These are phyloP conservation scores for Acropora tenuis DNA, from an alignment of 64 coral and sea anemone genomes.

Conservation along the genomic window DNA sequence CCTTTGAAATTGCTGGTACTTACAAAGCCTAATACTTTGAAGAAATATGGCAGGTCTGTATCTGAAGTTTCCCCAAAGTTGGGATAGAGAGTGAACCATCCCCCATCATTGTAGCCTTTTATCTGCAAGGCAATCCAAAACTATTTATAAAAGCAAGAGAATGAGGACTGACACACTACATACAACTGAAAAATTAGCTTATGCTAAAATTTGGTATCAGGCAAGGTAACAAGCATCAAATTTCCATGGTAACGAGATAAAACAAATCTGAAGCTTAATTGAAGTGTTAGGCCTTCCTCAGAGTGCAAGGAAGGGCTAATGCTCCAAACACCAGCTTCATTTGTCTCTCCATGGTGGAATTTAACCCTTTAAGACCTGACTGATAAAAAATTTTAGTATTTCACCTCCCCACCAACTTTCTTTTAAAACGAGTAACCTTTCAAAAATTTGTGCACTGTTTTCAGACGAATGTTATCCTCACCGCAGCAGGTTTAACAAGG, in stretches of 20 bases:
- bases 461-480: conserved; percentile 5
- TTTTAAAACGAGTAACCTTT: background rate
- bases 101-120: conserved; percentile 93
- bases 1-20: background rate
- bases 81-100: conserved; percentile 95
- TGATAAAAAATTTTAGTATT: too few species aligned
- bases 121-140: conserved; percentile 46
- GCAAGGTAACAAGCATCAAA: too few species aligned
- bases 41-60: conserved; percentile 77
- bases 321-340: too few species aligned
- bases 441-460: background rate
- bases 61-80: conserved; percentile 89
- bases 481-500: conserved; percentile 81
- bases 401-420: too few species aligned
- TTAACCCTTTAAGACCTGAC: too few species aligned
- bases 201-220: too few species aligned
- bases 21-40: conserved; percentile 78
- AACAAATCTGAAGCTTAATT: too few species aligned
- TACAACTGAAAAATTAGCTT: background rate
- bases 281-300: too few species aligned
- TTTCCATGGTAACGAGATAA: too few species aligned
- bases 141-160: background rate
- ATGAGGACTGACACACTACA: background rate
- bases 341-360: too few species aligned
- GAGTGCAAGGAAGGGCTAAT: too few species aligned